phyloP scores from a whole-genome alignment of 2,113 vertebrate species.

The Peromyscus leucopus region DNA sequence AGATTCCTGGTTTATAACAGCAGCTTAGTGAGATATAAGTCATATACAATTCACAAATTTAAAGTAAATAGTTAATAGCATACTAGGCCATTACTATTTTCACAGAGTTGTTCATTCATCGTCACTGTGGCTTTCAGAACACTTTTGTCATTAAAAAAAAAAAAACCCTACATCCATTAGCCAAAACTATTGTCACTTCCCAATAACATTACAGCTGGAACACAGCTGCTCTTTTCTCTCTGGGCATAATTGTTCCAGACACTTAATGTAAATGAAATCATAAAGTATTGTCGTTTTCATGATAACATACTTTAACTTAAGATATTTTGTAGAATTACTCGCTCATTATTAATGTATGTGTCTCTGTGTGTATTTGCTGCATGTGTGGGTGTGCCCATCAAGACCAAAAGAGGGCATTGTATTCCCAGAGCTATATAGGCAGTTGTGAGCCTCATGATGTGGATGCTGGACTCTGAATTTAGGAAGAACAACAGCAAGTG shows the following conservation, averaged over 20 bases:
- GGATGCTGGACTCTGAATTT: neutral
- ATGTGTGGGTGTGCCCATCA: neutral
- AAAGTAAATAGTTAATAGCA: neutral
- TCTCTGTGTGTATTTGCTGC: neutral
- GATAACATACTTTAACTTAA: neutral
- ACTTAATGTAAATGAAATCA: neutral
- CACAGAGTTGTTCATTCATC: neutral
- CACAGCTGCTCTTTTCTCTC: neutral
- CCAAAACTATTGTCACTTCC: neutral
- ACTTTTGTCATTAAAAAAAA: slow-evolving; percentile 22
- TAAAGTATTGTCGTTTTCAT: neutral
- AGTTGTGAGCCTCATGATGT: neutral
- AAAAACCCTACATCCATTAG: neutral
- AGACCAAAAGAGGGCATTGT: too few relatives aligned
- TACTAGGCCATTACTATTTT: neutral
- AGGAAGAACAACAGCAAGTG: neutral
- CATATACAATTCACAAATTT: neutral
- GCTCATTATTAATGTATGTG: neutral
- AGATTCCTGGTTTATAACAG: neutral
- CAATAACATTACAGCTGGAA: neutral
- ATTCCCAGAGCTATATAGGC: neutral
- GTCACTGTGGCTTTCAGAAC: neutral
- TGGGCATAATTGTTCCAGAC: neutral
- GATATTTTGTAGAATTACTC: neutral
- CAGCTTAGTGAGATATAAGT: neutral